Conservation (phyloP, 2,113 vertebrate genomes). For the Stomatorhinus ivindoensis region DNA sequence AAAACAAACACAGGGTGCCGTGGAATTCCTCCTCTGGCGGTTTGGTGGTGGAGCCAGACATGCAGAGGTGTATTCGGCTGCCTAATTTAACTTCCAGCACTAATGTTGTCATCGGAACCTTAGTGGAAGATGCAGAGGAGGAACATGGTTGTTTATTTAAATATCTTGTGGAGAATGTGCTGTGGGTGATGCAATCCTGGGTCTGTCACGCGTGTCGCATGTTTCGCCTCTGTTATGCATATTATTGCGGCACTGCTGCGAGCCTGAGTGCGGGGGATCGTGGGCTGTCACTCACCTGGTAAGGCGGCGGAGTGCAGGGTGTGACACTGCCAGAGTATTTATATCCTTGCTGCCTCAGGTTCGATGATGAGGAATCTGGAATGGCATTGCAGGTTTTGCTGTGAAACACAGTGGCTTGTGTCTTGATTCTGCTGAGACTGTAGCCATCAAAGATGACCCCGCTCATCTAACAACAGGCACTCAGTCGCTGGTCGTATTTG, state of each 20-base stretch:
- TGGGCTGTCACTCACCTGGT: neutral
- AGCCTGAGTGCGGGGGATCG: neutral
- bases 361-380: too few relatives aligned
- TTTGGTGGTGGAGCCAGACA: neutral
- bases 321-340: neutral
- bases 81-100: neutral
- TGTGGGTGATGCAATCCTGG: neutral
- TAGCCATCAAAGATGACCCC: neutral
- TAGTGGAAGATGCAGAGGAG: neutral
- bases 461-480: neutral
- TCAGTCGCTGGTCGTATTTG: neutral
- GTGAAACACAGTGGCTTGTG: neutral
- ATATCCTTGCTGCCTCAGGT: neutral
- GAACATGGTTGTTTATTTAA: neutral
- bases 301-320: neutral
- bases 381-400: neutral
- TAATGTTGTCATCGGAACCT: neutral
- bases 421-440: neutral
- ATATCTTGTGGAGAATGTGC: neutral
- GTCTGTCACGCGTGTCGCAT: neutral
- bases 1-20: neutral
- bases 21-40: neutral
- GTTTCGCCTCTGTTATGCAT: neutral
- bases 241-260: neutral
- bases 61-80: neutral